These are phyloP conservation scores for Sakesphorus luctuosus DNA, from an alignment of 2,113 vertebrate genomes.

Conservation along the genomic window DNA sequence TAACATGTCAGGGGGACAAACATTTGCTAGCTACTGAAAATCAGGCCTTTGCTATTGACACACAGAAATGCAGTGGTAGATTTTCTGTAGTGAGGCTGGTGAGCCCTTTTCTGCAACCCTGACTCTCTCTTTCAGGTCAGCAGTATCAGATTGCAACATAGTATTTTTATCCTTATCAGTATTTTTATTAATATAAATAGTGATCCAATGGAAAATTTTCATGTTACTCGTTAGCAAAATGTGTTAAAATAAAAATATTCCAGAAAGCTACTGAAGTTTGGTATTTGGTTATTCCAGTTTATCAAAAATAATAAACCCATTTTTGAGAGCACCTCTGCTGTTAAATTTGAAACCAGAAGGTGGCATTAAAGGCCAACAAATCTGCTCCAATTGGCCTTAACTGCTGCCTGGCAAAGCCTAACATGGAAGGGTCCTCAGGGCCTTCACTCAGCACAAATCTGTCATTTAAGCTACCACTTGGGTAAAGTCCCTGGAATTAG, in stretches of 20 bases:
- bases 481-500: background rate
- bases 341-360: constrained; percentile 24
- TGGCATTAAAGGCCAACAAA: constrained; percentile 43
- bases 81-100: accelerated
- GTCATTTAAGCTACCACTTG: background rate
- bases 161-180: background rate
- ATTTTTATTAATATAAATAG: background rate
- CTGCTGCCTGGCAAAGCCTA: background rate
- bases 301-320: background rate
- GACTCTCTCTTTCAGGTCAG: background rate
- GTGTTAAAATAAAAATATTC: background rate
- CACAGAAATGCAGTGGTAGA: background rate
- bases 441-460: accelerated
- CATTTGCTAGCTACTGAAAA: background rate
- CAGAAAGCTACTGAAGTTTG: background rate
- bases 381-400: background rate
- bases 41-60: background rate
- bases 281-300: background rate
- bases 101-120: background rate
- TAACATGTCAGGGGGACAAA: background rate
- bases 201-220: background rate
- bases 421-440: no score
- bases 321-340: background rate
- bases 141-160: background rate
- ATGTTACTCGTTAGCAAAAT: background rate